Evolutionary conservation across 1,140 invertebrate species (phyloP).

Genomic region (Scylla paramamosain): DNA sequence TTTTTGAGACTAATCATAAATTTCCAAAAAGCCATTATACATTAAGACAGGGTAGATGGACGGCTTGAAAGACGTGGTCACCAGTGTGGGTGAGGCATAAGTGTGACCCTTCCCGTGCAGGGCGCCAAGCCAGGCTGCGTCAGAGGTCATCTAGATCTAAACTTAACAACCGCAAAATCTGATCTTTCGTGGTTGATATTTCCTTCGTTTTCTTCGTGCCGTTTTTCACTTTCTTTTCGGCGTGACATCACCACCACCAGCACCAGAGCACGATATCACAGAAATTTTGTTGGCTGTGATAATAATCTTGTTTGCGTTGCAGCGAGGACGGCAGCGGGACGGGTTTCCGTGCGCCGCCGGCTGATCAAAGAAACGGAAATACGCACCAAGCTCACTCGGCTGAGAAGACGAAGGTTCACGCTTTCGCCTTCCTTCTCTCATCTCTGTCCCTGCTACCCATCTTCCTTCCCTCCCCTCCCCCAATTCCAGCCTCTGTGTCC

Average conservation of each 20-base stretch:
- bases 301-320: conserved; percentile 1
- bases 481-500: neutral
- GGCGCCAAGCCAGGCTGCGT: too few species aligned
- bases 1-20: too few species aligned
- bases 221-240: neutral
- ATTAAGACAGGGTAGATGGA: too few species aligned
- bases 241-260: neutral
- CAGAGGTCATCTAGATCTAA: neutral
- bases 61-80: too few species aligned
- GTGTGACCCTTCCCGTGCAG: too few species aligned
- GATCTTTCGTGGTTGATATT: neutral
- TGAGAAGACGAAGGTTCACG: neutral
- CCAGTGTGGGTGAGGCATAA: too few species aligned
- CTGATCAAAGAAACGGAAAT: neutral
- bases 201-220: neutral
- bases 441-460: neutral
- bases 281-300: neutral
- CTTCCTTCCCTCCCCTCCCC: neutral
- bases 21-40: too few species aligned
- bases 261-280: neutral
- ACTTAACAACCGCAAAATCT: neutral
- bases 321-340: neutral
- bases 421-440: neutral
- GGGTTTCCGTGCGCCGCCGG: neutral
- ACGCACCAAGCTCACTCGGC: neutral